Evolutionary conservation across 2,888 invertebrate species (phyloP), one percentile per base, ranked within the genome.

Genomic region (Prenolepis imparis): DNA sequence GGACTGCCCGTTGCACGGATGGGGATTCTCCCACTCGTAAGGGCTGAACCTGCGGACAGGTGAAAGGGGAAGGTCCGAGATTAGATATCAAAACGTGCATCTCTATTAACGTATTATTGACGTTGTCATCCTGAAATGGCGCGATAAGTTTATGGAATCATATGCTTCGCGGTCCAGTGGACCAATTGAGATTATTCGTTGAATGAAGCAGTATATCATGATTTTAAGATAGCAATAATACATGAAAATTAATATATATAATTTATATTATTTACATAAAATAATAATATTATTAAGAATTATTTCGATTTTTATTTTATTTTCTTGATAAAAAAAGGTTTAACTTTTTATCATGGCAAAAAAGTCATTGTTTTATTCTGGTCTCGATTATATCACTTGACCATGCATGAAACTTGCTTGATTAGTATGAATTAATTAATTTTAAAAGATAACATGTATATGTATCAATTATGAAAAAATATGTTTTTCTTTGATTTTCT

Each of bases 11-110:
- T 97, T 96, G 96, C 97, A 97, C 94, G 97, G 97, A 96, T 97
- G 96, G 91, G 98, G 97, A 96, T 97, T 97, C 96, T 98, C 97
- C 98, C 98, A 98, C 96, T 98, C 98, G 96, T 98, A 98, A 92
- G 98, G 98, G 95, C 97, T 98, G 96, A 97, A 97, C 96, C 98
- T 97, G 96, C 94, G 95, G 95, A 95, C 95, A 95, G 90, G 92
- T 92, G 93, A 93, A 93, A 90, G 92, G 92, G 91, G 88, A 88
- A 87, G 92, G 91, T 86, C 84, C 73, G 90, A 90, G 91, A 93
- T 94, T 93, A 93, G 92, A 92, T 80, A 59, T 91, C 84, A 87
- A 90, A 86, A 85, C 88, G 88, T 87, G 86, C 88, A 28, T 12
- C 59, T 12, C 59, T 59, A 59, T 11, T 6, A 44, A 41, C 59